Evolutionary conservation across 2,888 invertebrate genomes (phyloP), one percentile per base, ranked within the genome.

Genomic region (Terebella lapidaria): DNA sequence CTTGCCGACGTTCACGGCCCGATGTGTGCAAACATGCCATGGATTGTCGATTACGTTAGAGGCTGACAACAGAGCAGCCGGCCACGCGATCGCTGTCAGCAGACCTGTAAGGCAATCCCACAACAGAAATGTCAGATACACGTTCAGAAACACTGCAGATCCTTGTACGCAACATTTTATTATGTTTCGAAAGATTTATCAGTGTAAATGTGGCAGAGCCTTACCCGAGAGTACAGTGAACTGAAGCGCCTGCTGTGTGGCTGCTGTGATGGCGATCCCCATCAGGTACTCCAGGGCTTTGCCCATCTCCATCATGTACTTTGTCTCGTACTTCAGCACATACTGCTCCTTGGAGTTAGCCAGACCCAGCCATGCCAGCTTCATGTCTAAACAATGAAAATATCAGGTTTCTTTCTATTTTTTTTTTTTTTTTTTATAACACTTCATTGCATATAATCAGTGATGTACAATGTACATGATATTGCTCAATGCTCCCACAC

Each of bases 51-150:
- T 81, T 2, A 80, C 74, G 47, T 70, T 70, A 22, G 81, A 71
- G 1, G 73, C 84, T 1, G 85, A 84, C 5, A 88, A 72, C 55
- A 88, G 74, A 18, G 86, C 83, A 18, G 85, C 83, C 4, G 87
- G 87, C 87, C 87, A 87, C 1, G 86, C 84, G 4, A 88, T 82
- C 0, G 87, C 87, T 52, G 84, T 80, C 67, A 88, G 78, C n/a
- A 87, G 71, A 60, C 86, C 87, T 85, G 51, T 15, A 47, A 35
- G 35, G 18, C 18, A 10, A 35, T 35, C 10, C 10, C 10, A 35
- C 35, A n/a, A n/a, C n/a, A n/a, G n/a, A n/a, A n/a, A n/a, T n/a
- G n/a, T n/a, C n/a, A n/a, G n/a, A n/a, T n/a, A n/a, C n/a, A n/a
- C n/a, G n/a, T n/a, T n/a, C n/a, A n/a, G n/a, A n/a, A n/a, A n/a